phyloP scores from a whole-genome alignment of 2,113 vertebrate species.

The Chaenogobius annularis region DNA sequence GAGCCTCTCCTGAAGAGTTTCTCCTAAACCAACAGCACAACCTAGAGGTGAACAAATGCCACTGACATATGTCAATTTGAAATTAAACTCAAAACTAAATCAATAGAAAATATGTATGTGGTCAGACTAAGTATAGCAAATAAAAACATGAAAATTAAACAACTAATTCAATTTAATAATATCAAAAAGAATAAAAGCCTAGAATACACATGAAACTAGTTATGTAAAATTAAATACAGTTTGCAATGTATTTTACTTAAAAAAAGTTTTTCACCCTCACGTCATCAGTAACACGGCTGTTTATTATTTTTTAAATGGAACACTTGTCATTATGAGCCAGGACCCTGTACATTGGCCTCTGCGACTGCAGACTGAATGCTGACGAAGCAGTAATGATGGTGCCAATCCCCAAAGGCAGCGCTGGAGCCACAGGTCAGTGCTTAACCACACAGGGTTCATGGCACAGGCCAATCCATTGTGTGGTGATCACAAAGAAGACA shows the following conservation, averaged over 20 bases:
- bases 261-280: background rate
- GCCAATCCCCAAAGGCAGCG: slow-evolving; percentile 53
- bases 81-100: background rate
- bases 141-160: background rate
- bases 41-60: slow-evolving; percentile 70
- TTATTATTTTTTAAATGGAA: slow-evolving; percentile 26
- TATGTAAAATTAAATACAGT: background rate
- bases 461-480: slow-evolving; percentile 77
- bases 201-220: background rate
- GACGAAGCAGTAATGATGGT: slow-evolving; percentile 75
- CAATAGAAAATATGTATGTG: background rate
- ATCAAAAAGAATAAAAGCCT: background rate
- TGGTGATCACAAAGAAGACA: slow-evolving; percentile 79
- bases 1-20: slow-evolving; percentile 19
- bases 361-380: slow-evolving; percentile 68
- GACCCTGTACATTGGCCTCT: slow-evolving; percentile 35
- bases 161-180: background rate
- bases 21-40: slow-evolving; percentile 77
- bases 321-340: slow-evolving; percentile 44
- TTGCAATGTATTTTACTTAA: background rate
- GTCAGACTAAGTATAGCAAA: background rate
- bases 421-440: slow-evolving; percentile 72
- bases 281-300: slow-evolving; percentile 8
- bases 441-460: slow-evolving; percentile 70
- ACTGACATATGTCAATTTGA: slow-evolving; percentile 31